phyloP scores from a whole-genome alignment of 92 coral and sea anemone genomes.

The Pocillopora meandrina region DNA sequence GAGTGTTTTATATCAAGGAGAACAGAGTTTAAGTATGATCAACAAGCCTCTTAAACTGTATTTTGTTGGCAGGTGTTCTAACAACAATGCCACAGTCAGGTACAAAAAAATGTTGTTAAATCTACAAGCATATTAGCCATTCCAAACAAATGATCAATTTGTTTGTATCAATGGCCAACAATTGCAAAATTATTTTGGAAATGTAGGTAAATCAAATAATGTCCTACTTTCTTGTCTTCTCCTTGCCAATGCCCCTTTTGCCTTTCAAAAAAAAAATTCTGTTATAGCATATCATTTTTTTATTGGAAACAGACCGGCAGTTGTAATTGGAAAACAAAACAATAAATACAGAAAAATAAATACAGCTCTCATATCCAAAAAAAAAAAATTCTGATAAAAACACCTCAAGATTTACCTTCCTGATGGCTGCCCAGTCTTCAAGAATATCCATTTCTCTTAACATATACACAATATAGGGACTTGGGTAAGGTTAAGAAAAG shows the following conservation, averaged over 20 bases:
- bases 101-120: too few relatives aligned
- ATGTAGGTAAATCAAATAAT: not conserved
- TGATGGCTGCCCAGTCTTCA: slow-evolving; percentile 99
- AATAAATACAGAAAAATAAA: too few relatives aligned
- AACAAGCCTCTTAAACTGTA: too few relatives aligned
- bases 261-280: slow-evolving; percentile 49
- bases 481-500: slow-evolving; percentile 59
- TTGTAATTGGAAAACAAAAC: too few relatives aligned
- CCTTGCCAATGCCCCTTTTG: slow-evolving; percentile 97
- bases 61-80: too few relatives aligned
- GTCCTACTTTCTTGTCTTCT: slow-evolving; percentile 87
- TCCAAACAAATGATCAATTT: too few relatives aligned
- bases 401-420: slow-evolving; percentile 70
- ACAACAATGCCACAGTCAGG: too few relatives aligned
- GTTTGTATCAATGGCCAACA: not conserved
- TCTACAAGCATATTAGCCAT: too few relatives aligned
- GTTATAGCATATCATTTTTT: not conserved
- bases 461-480: slow-evolving; percentile 99
- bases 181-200: not conserved
- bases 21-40: too few relatives aligned
- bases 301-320: not conserved
- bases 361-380: too few relatives aligned
- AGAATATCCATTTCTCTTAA: slow-evolving; percentile 97
- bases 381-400: not conserved
- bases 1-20: too few relatives aligned